Conservation (phyloP, 2,888 invertebrate genomes). For the Agrochola litura region DNA sequence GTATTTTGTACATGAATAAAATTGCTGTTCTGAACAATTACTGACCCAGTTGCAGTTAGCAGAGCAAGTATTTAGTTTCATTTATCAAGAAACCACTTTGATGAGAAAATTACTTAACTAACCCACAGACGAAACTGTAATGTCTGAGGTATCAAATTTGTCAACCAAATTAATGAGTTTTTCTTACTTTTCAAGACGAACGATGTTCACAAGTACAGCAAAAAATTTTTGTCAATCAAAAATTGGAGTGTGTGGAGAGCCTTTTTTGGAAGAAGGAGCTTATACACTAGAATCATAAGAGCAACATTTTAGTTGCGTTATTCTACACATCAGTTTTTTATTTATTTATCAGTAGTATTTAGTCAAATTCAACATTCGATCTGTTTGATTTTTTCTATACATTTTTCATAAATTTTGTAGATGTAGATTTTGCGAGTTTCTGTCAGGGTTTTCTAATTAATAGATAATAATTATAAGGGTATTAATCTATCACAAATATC, state of each 20-base stretch:
- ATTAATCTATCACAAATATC: slow-evolving; percentile 61
- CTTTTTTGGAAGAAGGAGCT: background rate
- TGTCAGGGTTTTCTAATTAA: slow-evolving; percentile 18
- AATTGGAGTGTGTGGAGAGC: background rate
- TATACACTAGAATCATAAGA: slow-evolving; percentile 9
- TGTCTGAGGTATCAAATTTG: background rate
- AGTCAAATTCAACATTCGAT: background rate
- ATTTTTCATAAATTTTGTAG: background rate
- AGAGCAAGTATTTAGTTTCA: background rate
- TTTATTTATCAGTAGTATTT: background rate
- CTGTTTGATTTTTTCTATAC: background rate
- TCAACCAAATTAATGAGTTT: background rate
- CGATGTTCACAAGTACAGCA: background rate
- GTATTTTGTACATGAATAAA: background rate
- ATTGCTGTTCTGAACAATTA: background rate
- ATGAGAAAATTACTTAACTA: background rate
- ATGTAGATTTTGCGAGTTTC: slow-evolving; percentile 1
- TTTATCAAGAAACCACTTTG: background rate
- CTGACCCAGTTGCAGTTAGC: background rate
- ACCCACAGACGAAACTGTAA: background rate
- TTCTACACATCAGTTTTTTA: background rate
- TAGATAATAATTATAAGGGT: slow-evolving; percentile 30
- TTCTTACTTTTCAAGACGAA: background rate
- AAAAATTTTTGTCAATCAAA: background rate
- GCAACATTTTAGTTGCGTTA: slow-evolving; percentile 18